phyloP scores from a whole-genome alignment of 1,140 invertebrate species.

The Bombus confusus region DNA sequence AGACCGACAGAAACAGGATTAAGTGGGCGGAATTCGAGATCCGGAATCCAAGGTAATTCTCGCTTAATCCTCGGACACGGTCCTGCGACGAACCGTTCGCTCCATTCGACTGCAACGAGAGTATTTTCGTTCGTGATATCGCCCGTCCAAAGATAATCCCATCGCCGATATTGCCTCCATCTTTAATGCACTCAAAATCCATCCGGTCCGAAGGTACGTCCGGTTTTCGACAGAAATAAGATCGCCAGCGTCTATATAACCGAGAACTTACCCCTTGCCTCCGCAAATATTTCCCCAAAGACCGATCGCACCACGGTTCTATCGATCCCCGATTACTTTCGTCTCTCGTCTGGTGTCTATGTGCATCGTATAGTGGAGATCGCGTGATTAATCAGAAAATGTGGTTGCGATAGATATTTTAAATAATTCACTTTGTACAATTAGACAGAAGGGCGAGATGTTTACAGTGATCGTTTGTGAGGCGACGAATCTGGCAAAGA shows the following conservation, averaged over 20 bases:
- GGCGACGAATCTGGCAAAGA: no score
- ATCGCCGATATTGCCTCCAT: constrained; percentile 64
- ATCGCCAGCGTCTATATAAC: constrained; percentile 1
- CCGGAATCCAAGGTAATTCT: constrained; percentile 65
- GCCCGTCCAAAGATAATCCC: constrained; percentile 56
- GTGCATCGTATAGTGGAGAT: background rate
- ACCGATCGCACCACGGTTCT: constrained; percentile 7
- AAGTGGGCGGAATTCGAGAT: constrained; percentile 64
- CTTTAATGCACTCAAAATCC: constrained; percentile 66
- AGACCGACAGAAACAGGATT: constrained; percentile 60
- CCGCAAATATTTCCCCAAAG: constrained; percentile 13
- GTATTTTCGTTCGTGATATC: constrained; percentile 63
- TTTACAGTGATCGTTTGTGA: no score
- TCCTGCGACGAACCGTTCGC: constrained; percentile 49
- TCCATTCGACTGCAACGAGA: constrained; percentile 32
- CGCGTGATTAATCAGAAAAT: no score
- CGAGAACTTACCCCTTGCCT: background rate
- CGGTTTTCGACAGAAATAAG: constrained; percentile 44
- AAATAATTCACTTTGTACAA: no score
- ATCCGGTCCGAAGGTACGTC: constrained; percentile 38
- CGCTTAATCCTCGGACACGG: constrained; percentile 62
- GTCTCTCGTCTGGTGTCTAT: background rate
- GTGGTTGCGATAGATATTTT: no score
- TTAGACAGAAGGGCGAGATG: no score
- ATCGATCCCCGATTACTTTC: constrained; percentile 4